Base-by-base conservation (phyloP, 2,113 vertebrate genomes). In the Oceanites oceanicus region DNA sequence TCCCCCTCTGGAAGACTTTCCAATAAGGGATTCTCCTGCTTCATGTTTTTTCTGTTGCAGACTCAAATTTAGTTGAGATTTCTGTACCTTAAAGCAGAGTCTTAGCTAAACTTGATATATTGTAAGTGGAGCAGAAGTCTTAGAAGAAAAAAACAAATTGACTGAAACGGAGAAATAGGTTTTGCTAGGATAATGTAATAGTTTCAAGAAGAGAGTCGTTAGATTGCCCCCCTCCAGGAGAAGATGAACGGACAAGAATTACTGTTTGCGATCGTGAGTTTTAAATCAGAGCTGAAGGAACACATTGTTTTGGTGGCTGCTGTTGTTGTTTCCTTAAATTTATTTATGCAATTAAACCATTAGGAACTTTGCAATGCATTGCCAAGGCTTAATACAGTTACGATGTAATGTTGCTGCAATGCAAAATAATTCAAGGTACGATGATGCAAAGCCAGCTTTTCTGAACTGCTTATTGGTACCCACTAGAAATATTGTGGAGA, bases 401-500 rank as follows among this genome's bases (percentile, higher is more conserved):
- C 3, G 4, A 20, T 10, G 34, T 53, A 4, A 15, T 1, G 6
- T 26, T 56, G 85, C 79, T 80, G 81, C 55, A 14, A 2, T 59
- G 47, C 13, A 20, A 7, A 62, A 17, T 10, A 12, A 32, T 16
- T 67, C 38, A 40, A 30, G 27, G 47, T 2, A 32, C 1, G 8
- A 3, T 23, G 65, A 3, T 0, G 2, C 42, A 14, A 15, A n/a
- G 6, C 16, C 47, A 7, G 22, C 9, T 21, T 6, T 7, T 67
- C 58, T 55, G 63, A 68, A 15, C 27, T 30, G 38, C 50, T 4
- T 6, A 2, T n/a, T 44, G 49, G 25, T 26, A 18, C 58, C 76
- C 40, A 6, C 40, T 19, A 15, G 82, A 30, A 55, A 7, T 10
- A 0, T 0, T 7, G 52, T 10, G 38, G 38, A 4, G 12, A 3